A percentile compares a stretch with the other conserved stretches of the same genome.
phyloP scores from a whole-genome alignment of 2,888 invertebrate genomes.

The Tinea trinotella region DNA sequence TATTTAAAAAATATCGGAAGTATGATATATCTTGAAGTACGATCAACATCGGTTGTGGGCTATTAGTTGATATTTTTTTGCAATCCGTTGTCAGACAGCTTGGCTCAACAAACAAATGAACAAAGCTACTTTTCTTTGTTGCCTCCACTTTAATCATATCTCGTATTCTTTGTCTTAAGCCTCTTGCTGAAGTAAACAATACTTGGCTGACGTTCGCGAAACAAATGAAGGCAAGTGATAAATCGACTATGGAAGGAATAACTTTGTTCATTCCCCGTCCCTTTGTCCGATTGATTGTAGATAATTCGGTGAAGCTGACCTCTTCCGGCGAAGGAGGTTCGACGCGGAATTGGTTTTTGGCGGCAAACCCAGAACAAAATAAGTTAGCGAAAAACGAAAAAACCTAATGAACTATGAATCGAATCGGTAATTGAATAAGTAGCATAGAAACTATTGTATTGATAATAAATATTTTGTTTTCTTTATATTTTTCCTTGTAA shows the following conservation, averaged over 20 bases:
- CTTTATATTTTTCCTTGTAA: no score
- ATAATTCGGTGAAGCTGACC: conserved; percentile 39
- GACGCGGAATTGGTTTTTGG: conserved; percentile 43
- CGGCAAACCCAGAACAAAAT: conserved; percentile 22
- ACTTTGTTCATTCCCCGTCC: conserved; percentile 41
- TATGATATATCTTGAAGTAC: no score
- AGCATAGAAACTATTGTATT: background rate
- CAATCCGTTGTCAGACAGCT: background rate
- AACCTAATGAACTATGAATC: conserved; percentile 17
- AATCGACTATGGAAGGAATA: conserved; percentile 42
- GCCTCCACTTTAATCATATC: conserved; percentile 26
- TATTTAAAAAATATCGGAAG: no score
- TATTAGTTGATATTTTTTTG: background rate
- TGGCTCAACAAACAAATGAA: conserved; percentile 20
- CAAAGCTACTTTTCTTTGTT: conserved; percentile 1
- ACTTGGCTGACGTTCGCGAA: conserved; percentile 29
- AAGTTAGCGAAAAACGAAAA: conserved; percentile 11
- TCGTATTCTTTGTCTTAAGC: conserved; percentile 23
- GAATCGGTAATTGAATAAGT: background rate
- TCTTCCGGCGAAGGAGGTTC: conserved; percentile 35
- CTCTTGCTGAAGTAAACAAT: conserved; percentile 35
- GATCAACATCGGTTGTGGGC: background rate
- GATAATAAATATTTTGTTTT: background rate
- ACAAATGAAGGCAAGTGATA: conserved; percentile 51
- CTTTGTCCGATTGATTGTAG: conserved; percentile 61